Evolutionary conservation across 2,113 vertebrate genomes (phyloP).

Genomic region (Oncorhynchus nerka): DNA sequence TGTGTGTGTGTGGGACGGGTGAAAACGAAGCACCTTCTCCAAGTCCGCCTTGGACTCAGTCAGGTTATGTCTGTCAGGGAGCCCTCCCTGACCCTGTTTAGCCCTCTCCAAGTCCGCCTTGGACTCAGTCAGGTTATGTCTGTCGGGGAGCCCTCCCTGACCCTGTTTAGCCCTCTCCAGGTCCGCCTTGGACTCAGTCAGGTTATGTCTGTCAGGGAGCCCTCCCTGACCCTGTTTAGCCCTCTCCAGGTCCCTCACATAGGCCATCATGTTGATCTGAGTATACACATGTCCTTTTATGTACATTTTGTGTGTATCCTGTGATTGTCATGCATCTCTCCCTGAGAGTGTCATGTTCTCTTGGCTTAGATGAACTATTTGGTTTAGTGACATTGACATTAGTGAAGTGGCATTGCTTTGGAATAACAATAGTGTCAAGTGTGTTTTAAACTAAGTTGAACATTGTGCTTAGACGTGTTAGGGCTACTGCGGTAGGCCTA

Average conservation of each 20-base stretch:
- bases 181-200: constrained; percentile 72
- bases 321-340: too few relatives aligned
- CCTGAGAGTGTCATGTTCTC: neutral
- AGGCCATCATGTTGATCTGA: constrained; percentile 76
- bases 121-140: too few relatives aligned
- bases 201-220: constrained; percentile 77
- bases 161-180: too few relatives aligned
- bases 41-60: constrained; percentile 77
- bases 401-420: too few relatives aligned
- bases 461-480: too few relatives aligned
- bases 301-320: neutral
- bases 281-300: neutral
- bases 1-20: constrained; percentile 78
- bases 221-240: constrained; percentile 73
- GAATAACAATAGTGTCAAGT: too few relatives aligned
- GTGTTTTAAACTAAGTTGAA: too few relatives aligned
- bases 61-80: constrained; percentile 80
- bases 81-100: constrained; percentile 71
- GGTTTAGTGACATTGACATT: too few relatives aligned
- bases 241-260: constrained; percentile 73
- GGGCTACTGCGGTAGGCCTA: neutral
- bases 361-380: neutral
- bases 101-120: too few relatives aligned
- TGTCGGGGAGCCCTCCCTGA: too few relatives aligned
- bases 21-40: constrained; percentile 75